These are phyloP conservation scores for Palythoa heliodiscus DNA, from an alignment of 92 coral and sea anemone genomes.

Conservation along the genomic window DNA sequence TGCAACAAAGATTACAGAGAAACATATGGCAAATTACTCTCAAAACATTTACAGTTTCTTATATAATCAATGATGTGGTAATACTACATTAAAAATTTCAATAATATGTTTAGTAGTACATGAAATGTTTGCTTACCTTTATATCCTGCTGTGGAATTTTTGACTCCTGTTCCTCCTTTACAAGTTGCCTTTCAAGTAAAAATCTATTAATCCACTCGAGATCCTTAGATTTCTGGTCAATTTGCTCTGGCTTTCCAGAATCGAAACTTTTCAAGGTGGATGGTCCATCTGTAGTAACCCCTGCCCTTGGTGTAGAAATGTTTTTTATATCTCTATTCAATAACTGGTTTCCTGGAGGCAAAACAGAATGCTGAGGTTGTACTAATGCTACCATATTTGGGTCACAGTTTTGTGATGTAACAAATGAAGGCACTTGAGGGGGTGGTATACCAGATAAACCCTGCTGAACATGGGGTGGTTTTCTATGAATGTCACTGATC, in stretches of 20 bases:
- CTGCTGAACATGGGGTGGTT: slow-evolving; percentile 6
- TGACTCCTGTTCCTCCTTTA: neutral
- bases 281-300: neutral
- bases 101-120: too few species aligned
- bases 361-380: neutral
- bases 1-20: too few species aligned
- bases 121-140: neutral
- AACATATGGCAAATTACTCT: too few species aligned
- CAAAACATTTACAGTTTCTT: too few species aligned
- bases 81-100: too few species aligned
- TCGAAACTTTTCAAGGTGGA: neutral
- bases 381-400: neutral
- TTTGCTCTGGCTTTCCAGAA: neutral
- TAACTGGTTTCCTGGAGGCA: neutral
- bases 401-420: neutral
- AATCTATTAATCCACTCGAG: slow-evolving; percentile 66
- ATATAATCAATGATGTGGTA: too few species aligned
- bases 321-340: neutral
- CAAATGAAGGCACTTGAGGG: neutral
- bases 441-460: neutral
- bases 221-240: slow-evolving; percentile 27
- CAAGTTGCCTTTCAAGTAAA: slow-evolving; percentile 52
- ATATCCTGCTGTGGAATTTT: neutral
- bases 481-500: neutral
- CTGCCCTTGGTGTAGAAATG: neutral